These are phyloP conservation scores for Paramormyrops kingsleyae DNA, from an alignment of 2,113 vertebrate species.

Conservation along the genomic window DNA sequence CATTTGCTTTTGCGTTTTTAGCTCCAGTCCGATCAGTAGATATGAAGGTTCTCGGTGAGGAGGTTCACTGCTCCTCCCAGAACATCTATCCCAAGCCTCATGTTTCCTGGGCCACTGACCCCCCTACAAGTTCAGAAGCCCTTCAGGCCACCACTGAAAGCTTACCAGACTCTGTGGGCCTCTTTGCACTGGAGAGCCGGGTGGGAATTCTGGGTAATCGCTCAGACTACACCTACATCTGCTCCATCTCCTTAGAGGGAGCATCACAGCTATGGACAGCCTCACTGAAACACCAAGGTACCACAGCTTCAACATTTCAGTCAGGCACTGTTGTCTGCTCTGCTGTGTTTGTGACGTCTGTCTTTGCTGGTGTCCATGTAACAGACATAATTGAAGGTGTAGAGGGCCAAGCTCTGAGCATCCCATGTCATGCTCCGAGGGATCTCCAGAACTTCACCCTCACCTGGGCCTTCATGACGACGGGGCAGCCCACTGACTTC, in stretches of 20 bases:
- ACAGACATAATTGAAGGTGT: not conserved
- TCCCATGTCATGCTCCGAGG: slow-evolving; percentile 52
- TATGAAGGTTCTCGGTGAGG: not conserved
- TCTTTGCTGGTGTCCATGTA: not conserved
- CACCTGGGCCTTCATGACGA: slow-evolving; percentile 53
- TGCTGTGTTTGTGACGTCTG: too few relatives aligned
- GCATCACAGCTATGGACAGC: not conserved
- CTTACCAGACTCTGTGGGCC: not conserved
- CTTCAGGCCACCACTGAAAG: not conserved
- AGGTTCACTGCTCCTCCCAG: not conserved
- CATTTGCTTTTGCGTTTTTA: not conserved
- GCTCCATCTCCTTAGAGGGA: not conserved
- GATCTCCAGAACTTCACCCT: slow-evolving; percentile 56
- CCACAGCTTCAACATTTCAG: not conserved
- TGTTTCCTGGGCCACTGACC: not conserved
- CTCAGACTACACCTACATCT: not conserved
- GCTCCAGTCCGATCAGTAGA: not conserved
- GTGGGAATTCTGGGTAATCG: not conserved
- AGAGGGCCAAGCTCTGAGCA: slow-evolving; percentile 31
- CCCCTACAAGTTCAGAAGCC: not conserved
- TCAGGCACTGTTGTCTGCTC: too few relatives aligned
- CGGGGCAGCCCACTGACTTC: slow-evolving; percentile 25
- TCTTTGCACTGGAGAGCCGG: not conserved
- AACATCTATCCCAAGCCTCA: not conserved
- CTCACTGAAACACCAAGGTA: not conserved